Evolutionary conservation across 2,888 invertebrate genomes (phyloP), one percentile per base, ranked within the genome.

Genomic region (Agriopis aurantiaria): DNA sequence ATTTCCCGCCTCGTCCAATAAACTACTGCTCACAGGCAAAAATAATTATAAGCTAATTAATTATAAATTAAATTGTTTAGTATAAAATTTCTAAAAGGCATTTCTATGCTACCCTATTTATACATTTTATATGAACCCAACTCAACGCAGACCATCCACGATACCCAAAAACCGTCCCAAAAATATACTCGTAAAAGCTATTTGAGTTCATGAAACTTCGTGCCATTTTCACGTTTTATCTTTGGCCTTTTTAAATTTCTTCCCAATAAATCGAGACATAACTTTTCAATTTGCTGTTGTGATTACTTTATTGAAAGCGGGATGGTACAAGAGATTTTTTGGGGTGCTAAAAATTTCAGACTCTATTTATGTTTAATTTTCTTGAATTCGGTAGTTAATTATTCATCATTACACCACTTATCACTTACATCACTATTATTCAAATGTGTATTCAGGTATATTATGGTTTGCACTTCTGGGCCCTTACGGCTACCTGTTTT

Each of bases 181-280:
- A 59, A 68, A 81, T 80, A 82, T 81, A 78, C 80, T 77, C 76
- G 69, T 61, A 43, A 61, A 69, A 81, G 80, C 78, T 83, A 81
- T 83, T 80, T 75, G 77, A 80, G 62, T 80, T 81, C 81, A 82
- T 79, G 78, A 78, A 75, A 71, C 75, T 77, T 78, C 55, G 63
- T 55, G 55, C 69, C 76, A 76, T 72, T 76, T 72, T 61, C 52
- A 53, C 14, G 59, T 75, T 71, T 60, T 67, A 60, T 59, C 58
- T 65, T 56, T 52, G 56, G 67, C 69, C 60, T 52, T 73, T 74
- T 71, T 64, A 63, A 73, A 68, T 69, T 73, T 73, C 59, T 65
- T 72, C 51, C 58, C 69, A 66, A 73, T 71, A 73, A 73, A 71
- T 70, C 68, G 57, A 55, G 68, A 67, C 65, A 64, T 68, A 75